Base-by-base conservation (phyloP, 2,113 vertebrate genomes). In the Acrocephalus kingi region DNA sequence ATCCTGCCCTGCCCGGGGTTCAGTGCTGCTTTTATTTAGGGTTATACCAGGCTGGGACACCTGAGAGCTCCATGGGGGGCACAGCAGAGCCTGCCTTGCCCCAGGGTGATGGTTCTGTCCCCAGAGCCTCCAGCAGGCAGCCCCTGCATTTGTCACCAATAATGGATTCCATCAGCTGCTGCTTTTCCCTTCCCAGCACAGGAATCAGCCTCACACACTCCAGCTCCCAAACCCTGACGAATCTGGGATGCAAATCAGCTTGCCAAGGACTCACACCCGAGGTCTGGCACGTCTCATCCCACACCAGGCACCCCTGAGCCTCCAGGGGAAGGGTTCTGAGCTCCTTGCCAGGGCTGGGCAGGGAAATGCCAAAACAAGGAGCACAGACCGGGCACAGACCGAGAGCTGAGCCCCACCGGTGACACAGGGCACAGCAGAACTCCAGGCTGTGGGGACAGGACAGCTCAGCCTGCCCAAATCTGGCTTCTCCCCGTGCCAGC, bases 21-120 rank as follows among this genome's bases (percentile, higher is more conserved):
- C 16, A 2, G 4, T 2, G n/a, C 24, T 6, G 16, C 33, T 25
- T 15, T 22, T 4, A n/a, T 5, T 22, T 2, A 24, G 11, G 0
- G 5, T 43, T 27, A 2, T 9, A 3, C 8, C 24, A 10, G 49
- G 52, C 12, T 7, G 73, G 46, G 27, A 84, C 23, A 51, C 4
- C 39, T 18, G 23, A 0, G 4, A 46, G 23, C 13, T 62, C 8
- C 7, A 1, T 1, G 2, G 15, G 7, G 37, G 80, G 22, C 11
- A 28, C 12, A 35, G 7, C 7, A 63, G 28, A 27, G 30, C 64
- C 31, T 17, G 15, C 16, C 39, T 22, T 25, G 61, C 3, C 13
- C 56, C 43, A 3, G 1, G 19, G 10, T 9, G 39, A 39, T 39
- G 24, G 21, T 2, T 67, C 28, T 9, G 3, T 12, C 49, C 15